Conservation (phyloP, 1,140 invertebrate genomes). For the Orchesella cincta region DNA sequence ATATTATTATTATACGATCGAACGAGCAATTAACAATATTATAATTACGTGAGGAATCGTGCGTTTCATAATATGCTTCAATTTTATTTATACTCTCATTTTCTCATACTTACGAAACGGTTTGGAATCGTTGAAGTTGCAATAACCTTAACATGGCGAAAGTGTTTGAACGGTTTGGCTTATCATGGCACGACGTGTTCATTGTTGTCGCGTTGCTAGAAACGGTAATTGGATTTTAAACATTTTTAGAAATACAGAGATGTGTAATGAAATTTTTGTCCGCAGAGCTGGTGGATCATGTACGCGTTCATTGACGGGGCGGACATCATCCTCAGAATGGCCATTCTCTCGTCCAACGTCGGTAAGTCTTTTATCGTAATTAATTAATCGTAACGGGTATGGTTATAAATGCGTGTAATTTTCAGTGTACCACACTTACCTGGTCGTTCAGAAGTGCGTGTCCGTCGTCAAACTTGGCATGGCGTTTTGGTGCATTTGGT, state of each 20-base stretch:
- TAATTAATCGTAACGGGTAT: neutral
- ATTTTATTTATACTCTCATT: too few relatives aligned
- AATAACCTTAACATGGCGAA: too few relatives aligned
- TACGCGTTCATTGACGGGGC: neutral
- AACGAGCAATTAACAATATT: too few relatives aligned
- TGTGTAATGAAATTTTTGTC: neutral
- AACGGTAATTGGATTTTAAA: conserved; percentile 2
- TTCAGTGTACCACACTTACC: neutral
- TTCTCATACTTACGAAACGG: too few relatives aligned
- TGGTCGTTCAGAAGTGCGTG: neutral
- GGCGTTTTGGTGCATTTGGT: neutral
- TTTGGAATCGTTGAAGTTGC: too few relatives aligned
- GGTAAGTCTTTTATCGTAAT: neutral
- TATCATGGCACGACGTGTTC: conserved; percentile 2
- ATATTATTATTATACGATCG: too few relatives aligned
- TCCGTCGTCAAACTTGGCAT: neutral
- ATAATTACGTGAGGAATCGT: too few relatives aligned
- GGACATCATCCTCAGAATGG: neutral
- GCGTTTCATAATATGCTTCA: too few relatives aligned
- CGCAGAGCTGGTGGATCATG: neutral
- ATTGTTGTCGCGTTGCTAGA: neutral
- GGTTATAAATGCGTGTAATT: neutral
- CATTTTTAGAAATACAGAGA: neutral
- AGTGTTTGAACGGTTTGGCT: too few relatives aligned
- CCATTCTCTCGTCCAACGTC: neutral